Evolutionary conservation across 92 coral and sea anemone species (phyloP), one percentile per base, ranked within the genome.

Genomic region (Umimayanthus kanabou): DNA sequence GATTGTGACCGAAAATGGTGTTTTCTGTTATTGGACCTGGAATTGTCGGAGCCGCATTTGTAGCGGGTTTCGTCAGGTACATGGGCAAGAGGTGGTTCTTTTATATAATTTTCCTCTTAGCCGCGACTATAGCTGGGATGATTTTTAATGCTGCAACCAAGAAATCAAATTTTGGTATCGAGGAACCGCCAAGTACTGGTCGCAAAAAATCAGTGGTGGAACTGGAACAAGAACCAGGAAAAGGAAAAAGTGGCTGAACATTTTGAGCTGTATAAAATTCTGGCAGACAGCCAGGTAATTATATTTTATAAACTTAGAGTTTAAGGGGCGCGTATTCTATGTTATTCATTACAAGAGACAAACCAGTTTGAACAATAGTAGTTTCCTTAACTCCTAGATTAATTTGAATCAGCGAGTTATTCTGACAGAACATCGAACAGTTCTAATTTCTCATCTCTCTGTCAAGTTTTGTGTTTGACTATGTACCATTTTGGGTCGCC

Each of bases 1-100:
- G 4, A 42, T 76, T 45, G 9, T 2, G 77, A 4, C 40, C 7
- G 45, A 57, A 29, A 33, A 80, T 80, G 85, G 85, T 80, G 26
- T 80, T 80, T n/a, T 22, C 72, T 61, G 43, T 80, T 4, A 80
- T 80, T 33, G 85, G 85, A n/a, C 71, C 70, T 18, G 85, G 85
- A 6, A 80, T 80, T 61, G 85, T 80, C 25, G 85, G 85, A 8
- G 85, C 85, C 3, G 16, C 73, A 61, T 58, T 80, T n/a, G 20
- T 80, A 22, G 72, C 85, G 28, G 73, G 14, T 53, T 80, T 80
- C 6, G 72, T 80, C 45, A 80, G 18, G 6, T 20, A 39, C 3
- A 30, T 61, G 85, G 85, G 85, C 15, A 80, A 80, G 28, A 29
- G 45, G 55, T 58, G 72, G 73, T 80, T 80, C 67, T 58, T 80